Percentiles rank a stretch among this genome's conserved stretches.
Evolutionary conservation across 2,888 invertebrate genomes (phyloP).

Genomic region (Pseudoips prasinana): DNA sequence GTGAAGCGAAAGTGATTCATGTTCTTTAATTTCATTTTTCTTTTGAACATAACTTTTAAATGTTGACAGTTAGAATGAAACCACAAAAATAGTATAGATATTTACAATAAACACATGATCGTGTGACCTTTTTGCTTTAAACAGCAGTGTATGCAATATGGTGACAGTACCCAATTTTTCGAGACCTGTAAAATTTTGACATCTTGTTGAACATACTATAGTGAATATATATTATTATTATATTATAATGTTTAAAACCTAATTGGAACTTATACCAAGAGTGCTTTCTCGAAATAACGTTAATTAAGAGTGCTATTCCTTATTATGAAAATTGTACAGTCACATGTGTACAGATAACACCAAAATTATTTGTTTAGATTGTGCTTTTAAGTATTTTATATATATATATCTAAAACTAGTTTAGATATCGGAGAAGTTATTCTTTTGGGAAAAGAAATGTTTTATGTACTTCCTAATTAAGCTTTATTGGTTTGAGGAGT

Average conservation of each 20-base stretch:
- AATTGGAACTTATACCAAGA: constrained; percentile 52
- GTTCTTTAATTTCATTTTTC: constrained; percentile 13
- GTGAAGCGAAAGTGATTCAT: constrained; percentile 31
- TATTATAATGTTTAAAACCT: constrained; percentile 25
- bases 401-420: constrained; percentile 45
- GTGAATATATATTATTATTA: constrained; percentile 21
- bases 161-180: constrained; percentile 21
- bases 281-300: constrained; percentile 68
- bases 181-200: constrained; percentile 34
- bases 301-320: constrained; percentile 56
- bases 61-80: too few species aligned
- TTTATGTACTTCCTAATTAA: constrained; percentile 59
- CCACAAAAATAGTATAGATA: too few species aligned
- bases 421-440: constrained; percentile 63
- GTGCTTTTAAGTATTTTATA: constrained; percentile 52
- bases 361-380: constrained; percentile 54
- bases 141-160: constrained; percentile 14
- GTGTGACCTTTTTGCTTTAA: constrained; percentile 29
- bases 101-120: too few species aligned
- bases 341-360: constrained; percentile 48
- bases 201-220: constrained; percentile 37
- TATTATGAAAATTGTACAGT: constrained; percentile 35
- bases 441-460: constrained; percentile 79
- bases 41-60: too few species aligned
- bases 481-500: constrained; percentile 50